Percentiles rank a stretch among this genome's conserved stretches.
These are phyloP conservation scores for Brenthis daphne DNA, from an alignment of 2,888 invertebrate genomes.

Conservation along the genomic window DNA sequence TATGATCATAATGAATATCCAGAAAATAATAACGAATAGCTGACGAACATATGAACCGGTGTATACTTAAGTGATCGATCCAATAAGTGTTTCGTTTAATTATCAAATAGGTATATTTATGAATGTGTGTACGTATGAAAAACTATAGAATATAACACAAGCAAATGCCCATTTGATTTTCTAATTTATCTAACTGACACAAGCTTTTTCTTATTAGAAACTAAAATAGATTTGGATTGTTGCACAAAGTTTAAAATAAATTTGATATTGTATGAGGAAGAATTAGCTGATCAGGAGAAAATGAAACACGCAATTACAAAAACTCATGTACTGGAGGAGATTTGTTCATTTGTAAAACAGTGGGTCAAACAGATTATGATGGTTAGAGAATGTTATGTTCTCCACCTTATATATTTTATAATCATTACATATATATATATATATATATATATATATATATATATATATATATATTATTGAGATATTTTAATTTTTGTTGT, in stretches of 20 bases:
- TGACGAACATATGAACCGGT: too few relatives aligned
- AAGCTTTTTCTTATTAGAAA: constrained; percentile 71
- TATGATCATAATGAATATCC: background rate
- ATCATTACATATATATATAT: too few relatives aligned
- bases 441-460: background rate
- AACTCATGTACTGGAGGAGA: constrained; percentile 81
- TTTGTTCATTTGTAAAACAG: constrained; percentile 84
- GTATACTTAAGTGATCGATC: too few relatives aligned
- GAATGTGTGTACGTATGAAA: background rate
- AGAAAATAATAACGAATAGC: too few relatives aligned
- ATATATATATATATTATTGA: background rate
- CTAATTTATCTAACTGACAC: too few relatives aligned
- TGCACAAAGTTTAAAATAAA: constrained; percentile 84
- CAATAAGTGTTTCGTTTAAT: too few relatives aligned
- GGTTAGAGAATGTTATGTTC: constrained; percentile 61
- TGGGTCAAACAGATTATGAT: constrained; percentile 89
- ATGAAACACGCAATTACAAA: constrained; percentile 83
- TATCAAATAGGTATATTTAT: too few relatives aligned
- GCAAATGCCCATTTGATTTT: too few relatives aligned
- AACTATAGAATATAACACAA: too few relatives aligned
- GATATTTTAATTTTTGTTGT: too few relatives aligned
- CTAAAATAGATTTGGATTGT: constrained; percentile 84
- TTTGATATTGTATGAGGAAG: constrained; percentile 79
- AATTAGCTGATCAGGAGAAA: constrained; percentile 81
- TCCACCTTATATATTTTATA: background rate